A percentile compares a stretch with the other conserved stretches of the same genome.
phyloP scores from a whole-genome alignment of 2,888 invertebrate genomes.

The Tipula confusa region DNA sequence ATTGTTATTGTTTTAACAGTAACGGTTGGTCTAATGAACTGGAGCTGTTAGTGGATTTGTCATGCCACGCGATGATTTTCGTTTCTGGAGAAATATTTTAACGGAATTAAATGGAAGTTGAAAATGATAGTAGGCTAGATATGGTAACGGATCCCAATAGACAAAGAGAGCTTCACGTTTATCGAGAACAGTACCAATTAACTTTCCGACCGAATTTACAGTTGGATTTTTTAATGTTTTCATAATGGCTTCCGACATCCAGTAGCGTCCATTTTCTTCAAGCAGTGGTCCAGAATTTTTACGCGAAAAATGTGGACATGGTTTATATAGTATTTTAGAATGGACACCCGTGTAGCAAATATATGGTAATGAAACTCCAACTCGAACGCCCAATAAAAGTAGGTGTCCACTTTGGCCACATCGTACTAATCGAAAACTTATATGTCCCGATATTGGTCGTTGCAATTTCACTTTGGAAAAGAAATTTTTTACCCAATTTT shows the following conservation, averaged over 20 bases:
- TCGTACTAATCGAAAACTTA: conserved; percentile 71
- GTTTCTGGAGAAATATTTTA: conserved; percentile 54
- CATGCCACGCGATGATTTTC: conserved; percentile 38
- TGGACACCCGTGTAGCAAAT: conserved; percentile 70
- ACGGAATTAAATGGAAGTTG: conserved; percentile 64
- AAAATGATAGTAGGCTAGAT: conserved; percentile 80
- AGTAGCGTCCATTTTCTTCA: conserved; percentile 53
- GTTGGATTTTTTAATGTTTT: conserved; percentile 51
- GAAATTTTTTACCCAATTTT: conserved; percentile 68
- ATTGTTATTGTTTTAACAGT: background rate
- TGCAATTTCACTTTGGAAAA: conserved; percentile 61
- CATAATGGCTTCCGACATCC: conserved; percentile 58
- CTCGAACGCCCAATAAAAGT: conserved; percentile 63
- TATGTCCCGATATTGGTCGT: conserved; percentile 68
- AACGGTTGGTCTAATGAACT: background rate
- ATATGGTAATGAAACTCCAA: conserved; percentile 76
- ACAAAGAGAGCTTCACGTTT: conserved; percentile 75
- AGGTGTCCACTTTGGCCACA: conserved; percentile 57
- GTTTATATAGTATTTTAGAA: conserved; percentile 59
- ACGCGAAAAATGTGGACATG: conserved; percentile 58
- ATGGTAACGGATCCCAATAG: conserved; percentile 81
- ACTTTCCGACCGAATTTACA: conserved; percentile 54
- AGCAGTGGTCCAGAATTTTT: conserved; percentile 54
- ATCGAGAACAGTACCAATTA: conserved; percentile 66
- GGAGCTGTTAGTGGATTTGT: conserved; percentile 37